These are phyloP conservation scores for Oryctes rhinoceros DNA, from an alignment of 1,140 invertebrate species.

Conservation along the genomic window DNA sequence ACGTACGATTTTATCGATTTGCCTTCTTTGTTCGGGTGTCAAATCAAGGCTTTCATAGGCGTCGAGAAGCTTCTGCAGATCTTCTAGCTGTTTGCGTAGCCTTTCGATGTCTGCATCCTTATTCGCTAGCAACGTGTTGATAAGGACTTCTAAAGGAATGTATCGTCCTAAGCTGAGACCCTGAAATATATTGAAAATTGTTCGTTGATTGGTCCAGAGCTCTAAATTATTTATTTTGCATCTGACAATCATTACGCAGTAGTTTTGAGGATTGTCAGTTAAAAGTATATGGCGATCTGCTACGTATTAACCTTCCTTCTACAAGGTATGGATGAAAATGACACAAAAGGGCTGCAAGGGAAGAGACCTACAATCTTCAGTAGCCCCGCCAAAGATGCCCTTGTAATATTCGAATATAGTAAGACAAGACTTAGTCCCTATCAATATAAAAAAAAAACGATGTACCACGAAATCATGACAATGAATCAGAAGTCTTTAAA, in stretches of 20 bases:
- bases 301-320: too few species aligned
- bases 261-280: not conserved
- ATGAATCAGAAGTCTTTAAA: too few species aligned
- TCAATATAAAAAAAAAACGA: too few species aligned
- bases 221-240: not conserved
- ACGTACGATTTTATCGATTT: slow-evolving; percentile 45
- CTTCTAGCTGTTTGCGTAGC: slow-evolving; percentile 61
- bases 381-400: too few species aligned
- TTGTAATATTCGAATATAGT: too few species aligned
- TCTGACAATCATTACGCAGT: not conserved
- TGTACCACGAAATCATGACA: too few species aligned
- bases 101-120: slow-evolving; percentile 63
- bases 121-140: slow-evolving; percentile 62
- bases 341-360: too few species aligned
- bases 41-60: slow-evolving; percentile 43
- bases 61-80: slow-evolving; percentile 46
- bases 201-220: not conserved
- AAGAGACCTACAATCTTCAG: too few species aligned
- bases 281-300: not conserved
- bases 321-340: too few species aligned
- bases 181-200: slow-evolving; percentile 41
- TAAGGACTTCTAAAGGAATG: slow-evolving; percentile 62
- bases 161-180: slow-evolving; percentile 54
- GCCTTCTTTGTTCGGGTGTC: slow-evolving; percentile 47
- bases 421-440: too few species aligned